Evolutionary conservation across 2,888 invertebrate genomes (phyloP).

Genomic region (Tetramorium bicarinatum): DNA sequence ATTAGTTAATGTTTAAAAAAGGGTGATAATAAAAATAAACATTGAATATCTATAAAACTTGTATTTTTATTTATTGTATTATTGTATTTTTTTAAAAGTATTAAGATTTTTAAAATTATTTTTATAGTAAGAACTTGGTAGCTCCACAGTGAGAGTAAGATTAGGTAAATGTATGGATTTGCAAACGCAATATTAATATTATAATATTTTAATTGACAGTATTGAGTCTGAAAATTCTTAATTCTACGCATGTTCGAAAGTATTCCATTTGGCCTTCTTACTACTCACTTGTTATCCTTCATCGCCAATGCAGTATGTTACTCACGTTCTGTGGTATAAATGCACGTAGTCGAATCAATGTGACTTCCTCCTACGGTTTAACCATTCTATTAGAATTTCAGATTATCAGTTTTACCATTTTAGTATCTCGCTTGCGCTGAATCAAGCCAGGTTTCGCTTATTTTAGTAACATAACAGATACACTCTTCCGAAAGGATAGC

Average conservation of each 20-base stretch:
- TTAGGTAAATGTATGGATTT: background rate
- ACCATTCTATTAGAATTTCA: constrained; percentile 60
- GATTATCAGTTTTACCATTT: constrained; percentile 25
- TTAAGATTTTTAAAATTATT: background rate
- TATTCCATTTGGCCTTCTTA: constrained; percentile 34
- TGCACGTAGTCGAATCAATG: constrained; percentile 32
- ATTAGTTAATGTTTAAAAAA: background rate
- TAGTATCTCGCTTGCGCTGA: background rate
- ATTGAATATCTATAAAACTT: background rate
- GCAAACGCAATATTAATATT: background rate
- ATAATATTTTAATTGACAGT: background rate
- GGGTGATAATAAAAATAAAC: background rate
- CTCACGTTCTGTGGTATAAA: constrained; percentile 70
- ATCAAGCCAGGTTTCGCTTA: background rate
- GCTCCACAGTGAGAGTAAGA: background rate
- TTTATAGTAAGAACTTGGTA: background rate
- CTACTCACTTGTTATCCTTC: constrained; percentile 72
- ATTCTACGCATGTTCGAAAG: background rate
- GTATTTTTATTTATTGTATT: background rate
- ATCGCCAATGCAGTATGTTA: constrained; percentile 76
- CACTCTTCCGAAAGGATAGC: background rate
- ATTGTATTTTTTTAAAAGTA: background rate
- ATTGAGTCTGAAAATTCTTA: background rate
- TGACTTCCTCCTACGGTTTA: constrained; percentile 48
- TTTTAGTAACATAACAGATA: background rate